These are phyloP conservation scores for Cepaea hortensis DNA, from an alignment of 2,888 invertebrate species.

Conservation along the genomic window DNA sequence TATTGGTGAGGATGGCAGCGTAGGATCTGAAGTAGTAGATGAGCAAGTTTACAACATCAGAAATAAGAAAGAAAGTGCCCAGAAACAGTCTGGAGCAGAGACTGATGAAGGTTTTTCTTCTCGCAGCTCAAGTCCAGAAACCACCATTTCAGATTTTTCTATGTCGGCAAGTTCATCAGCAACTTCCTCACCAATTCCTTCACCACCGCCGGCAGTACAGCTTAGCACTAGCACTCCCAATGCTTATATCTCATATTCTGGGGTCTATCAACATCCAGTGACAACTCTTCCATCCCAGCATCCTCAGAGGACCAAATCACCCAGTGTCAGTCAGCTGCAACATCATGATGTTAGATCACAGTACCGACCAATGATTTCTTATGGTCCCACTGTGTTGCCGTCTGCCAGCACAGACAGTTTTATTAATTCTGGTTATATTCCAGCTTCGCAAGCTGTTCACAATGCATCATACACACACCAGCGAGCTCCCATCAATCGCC, in stretches of 20 bases:
- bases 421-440: neutral
- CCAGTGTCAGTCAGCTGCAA: constrained; percentile 17
- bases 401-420: neutral
- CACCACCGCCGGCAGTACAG: constrained; percentile 13
- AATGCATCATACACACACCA: constrained; percentile 26
- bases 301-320: constrained; percentile 7
- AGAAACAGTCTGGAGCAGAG: constrained; percentile 12
- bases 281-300: constrained; percentile 16
- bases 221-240: constrained; percentile 16
- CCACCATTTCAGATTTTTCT: constrained; percentile 3
- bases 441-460: constrained; percentile 6
- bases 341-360: constrained; percentile 12
- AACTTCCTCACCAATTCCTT: constrained; percentile 8
- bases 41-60: constrained; percentile 32
- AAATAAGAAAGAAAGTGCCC: neutral
- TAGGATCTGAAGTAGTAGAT: constrained; percentile 74
- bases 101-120: constrained; percentile 42
- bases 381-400: constrained; percentile 8
- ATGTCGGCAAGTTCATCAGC: constrained; percentile 2
- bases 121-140: constrained; percentile 32
- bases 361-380: neutral
- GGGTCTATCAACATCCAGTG: neutral
- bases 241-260: neutral
- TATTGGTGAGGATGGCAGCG: constrained; percentile 82
- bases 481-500: neutral